Base-by-base conservation (phyloP, 2,797 vertebrate genomes). In the Leptodactylus fallax region DNA sequence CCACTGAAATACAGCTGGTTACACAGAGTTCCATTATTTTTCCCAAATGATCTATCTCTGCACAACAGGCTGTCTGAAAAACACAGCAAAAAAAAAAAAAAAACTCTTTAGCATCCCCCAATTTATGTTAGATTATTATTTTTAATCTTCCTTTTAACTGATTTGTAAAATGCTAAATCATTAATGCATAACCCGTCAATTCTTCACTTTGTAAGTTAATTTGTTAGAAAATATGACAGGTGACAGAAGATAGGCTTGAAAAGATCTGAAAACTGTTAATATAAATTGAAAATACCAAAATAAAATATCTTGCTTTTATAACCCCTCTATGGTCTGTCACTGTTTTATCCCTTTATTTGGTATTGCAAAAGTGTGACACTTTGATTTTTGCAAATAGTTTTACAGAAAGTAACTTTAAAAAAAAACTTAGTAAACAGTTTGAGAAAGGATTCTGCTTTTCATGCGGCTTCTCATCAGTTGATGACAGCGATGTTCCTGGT, bases 401-500 rank as follows among this genome's bases (percentile, higher is more conserved):
- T 77, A 77, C 6, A 77, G 5, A 53, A 77, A 74, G 45, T 49
- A 53, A 53, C 74, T 77, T 76, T 36, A 6, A 16, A 74, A 47
- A 72, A 77, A 77, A 77, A 77, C 49, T 53, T 77, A 23, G 63
- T 77, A 53, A 77, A 77, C n/a, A 77, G 74, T 77, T 51, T 77
- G 49, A 77, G 74, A 77, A 77, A 23, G 49, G 47, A 49, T 82
- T 51, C 61, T 51, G 3, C 61, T 67, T 82, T 49, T 67, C 61
- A 53, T 67, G 80, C 14, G 23, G 80, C 47, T 67, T 65, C 49
- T 82, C 80, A 67, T 82, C 80, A 82, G 45, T 67, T 82, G 60
- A 82, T 82, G 63, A 82, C 80, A 82, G 80, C 45, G 17, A 82
- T 82, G 80, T 82, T 61, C 80, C 80, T 67, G 80, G 61, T 53